These are phyloP conservation scores for Allacma fusca DNA, from an alignment of 2,888 invertebrate species.

Conservation along the genomic window DNA sequence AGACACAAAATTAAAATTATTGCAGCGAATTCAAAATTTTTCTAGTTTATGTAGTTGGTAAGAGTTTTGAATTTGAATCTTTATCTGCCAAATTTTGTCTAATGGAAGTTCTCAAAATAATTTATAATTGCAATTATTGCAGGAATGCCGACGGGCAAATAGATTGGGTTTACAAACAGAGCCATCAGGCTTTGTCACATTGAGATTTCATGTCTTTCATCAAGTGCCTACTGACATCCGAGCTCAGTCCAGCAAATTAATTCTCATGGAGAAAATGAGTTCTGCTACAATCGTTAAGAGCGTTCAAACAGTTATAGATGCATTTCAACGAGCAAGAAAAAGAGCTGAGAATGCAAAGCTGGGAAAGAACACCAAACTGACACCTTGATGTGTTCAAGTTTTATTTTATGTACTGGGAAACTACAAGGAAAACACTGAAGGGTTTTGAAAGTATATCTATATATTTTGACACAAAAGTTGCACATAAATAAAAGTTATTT, in stretches of 20 bases:
- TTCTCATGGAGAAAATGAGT: constrained; percentile 59
- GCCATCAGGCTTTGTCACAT: constrained; percentile 53
- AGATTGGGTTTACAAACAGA: constrained; percentile 56
- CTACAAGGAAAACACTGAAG: not conserved
- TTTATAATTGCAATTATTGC: too few species aligned
- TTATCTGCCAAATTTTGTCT: too few species aligned
- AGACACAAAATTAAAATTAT: not conserved
- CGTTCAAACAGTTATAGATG: constrained; percentile 60
- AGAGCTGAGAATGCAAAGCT: constrained; percentile 53
- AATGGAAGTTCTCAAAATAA: too few species aligned
- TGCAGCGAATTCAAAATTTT: too few species aligned
- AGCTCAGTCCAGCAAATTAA: constrained; percentile 44
- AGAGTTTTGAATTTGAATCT: too few species aligned
- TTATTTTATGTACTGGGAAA: constrained; percentile 3
- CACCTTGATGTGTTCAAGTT: not conserved
- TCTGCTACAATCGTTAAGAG: constrained; percentile 59
- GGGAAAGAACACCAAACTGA: constrained; percentile 10
- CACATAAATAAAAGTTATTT: too few species aligned
- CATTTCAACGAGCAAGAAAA: constrained; percentile 57
- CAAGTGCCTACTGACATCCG: constrained; percentile 43
- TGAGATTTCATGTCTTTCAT: constrained; percentile 55
- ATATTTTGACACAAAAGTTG: too few species aligned
- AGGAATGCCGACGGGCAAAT: constrained; percentile 55
- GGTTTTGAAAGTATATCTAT: too few species aligned
- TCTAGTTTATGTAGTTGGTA: too few species aligned